Conservation (phyloP, 1,140 invertebrate genomes). For the Panagrolaimus sp. region DNA sequence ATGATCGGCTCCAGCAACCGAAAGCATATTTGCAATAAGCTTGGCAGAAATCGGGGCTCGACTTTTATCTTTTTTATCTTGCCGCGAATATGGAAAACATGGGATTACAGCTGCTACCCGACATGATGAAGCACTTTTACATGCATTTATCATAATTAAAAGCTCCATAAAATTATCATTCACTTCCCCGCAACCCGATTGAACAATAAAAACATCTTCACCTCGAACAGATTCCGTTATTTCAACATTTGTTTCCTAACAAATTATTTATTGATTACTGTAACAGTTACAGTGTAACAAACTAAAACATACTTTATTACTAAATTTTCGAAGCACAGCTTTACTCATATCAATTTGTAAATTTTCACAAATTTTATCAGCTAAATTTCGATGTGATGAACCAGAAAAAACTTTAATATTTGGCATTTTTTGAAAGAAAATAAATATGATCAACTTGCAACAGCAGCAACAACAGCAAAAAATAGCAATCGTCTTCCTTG, state of each 20-base stretch:
- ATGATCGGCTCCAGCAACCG: constrained; percentile 95
- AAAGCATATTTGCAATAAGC: constrained; percentile 87
- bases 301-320: constrained; percentile 71
- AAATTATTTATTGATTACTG: constrained; percentile 17
- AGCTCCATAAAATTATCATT: constrained; percentile 96
- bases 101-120: constrained; percentile 96
- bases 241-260: constrained; percentile 65
- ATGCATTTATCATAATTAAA: constrained; percentile 98
- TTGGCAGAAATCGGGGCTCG: constrained; percentile 47
- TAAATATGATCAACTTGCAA: constrained; percentile 26
- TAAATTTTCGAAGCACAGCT: constrained; percentile 95
- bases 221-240: constrained; percentile 96
- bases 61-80: constrained; percentile 95
- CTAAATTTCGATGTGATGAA: constrained; percentile 87
- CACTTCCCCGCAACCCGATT: constrained; percentile 74
- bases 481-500: too few relatives aligned
- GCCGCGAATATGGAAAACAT: constrained; percentile 94
- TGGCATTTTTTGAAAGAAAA: too few relatives aligned
- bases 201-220: constrained; percentile 98
- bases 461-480: neutral
- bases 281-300: constrained; percentile 3
- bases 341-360: constrained; percentile 89
- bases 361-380: constrained; percentile 84
- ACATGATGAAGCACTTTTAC: constrained; percentile 95
- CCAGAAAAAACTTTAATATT: constrained; percentile 96